Conservation (phyloP, 2,113 vertebrate genomes). For the Brachyhypopomus gauderio region DNA sequence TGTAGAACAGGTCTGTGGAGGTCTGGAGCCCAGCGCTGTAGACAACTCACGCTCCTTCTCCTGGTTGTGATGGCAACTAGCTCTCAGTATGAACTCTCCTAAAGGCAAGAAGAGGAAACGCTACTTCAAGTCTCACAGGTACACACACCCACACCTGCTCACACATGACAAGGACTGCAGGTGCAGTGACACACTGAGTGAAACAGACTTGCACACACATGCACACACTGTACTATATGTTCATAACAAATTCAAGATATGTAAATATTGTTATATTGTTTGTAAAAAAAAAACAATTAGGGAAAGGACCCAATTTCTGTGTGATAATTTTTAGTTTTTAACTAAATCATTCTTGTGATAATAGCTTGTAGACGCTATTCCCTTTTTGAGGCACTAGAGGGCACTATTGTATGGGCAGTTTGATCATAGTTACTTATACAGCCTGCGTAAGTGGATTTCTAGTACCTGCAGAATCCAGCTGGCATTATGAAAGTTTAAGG, state of each 20-base stretch:
- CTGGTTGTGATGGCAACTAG: slow-evolving; percentile 8
- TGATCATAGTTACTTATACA: no score
- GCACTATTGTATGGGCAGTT: slow-evolving; percentile 3
- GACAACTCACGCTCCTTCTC: slow-evolving; percentile 23
- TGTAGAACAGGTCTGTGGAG: slow-evolving; percentile 12
- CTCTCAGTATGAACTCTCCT: slow-evolving; percentile 48
- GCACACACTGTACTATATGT: no score
- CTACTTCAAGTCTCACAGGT: slow-evolving; percentile 54
- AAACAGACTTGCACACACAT: no score
- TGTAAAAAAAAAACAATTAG: no score
- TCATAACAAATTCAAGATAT: no score
- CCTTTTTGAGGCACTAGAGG: slow-evolving; percentile 39
- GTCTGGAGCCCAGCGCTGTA: background rate
- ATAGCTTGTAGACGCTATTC: background rate
- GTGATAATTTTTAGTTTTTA: background rate
- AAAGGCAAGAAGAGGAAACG: slow-evolving; percentile 55
- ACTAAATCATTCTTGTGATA: background rate
- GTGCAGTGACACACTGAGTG: background rate
- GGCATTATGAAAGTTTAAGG: background rate
- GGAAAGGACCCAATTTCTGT: no score
- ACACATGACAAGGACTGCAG: background rate
- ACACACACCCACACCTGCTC: background rate
- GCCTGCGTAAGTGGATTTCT: background rate
- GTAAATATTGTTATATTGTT: no score
- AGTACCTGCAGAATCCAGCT: background rate